Conservation (phyloP, 2,113 vertebrate species). For the Aegotheles bennettii region DNA sequence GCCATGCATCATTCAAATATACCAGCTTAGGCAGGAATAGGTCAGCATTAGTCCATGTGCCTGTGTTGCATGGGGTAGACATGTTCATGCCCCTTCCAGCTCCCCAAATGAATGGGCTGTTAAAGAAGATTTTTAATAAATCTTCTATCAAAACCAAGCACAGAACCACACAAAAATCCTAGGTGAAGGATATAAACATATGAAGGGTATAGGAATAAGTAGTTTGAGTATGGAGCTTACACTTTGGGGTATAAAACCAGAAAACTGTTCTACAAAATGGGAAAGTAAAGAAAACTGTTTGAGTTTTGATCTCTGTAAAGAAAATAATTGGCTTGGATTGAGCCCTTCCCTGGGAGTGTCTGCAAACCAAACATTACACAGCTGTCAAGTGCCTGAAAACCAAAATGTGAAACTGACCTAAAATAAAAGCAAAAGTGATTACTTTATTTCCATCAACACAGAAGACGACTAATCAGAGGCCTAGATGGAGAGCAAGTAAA, state of each 20-base stretch:
- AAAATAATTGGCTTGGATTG: conserved; percentile 36
- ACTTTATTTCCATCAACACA: neutral
- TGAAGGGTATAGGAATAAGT: neutral
- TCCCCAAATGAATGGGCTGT: neutral
- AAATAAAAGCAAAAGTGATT: conserved; percentile 50
- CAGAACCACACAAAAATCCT: neutral
- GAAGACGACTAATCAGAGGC: neutral
- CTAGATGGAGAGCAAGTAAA: neutral
- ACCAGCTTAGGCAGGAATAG: neutral
- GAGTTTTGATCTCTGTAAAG: conserved; percentile 18
- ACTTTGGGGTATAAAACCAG: neutral
- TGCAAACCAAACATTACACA: conserved; percentile 46
- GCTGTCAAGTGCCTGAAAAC: conserved; percentile 29
- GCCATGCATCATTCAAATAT: neutral
- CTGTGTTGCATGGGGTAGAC: neutral
- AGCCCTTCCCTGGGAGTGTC: conserved; percentile 14
- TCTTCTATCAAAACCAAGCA: neutral
- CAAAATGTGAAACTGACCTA: conserved; percentile 29
- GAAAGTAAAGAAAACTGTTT: neutral
- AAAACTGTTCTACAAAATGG: neutral
- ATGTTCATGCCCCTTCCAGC: neutral
- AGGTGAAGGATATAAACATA: neutral
- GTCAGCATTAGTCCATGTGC: neutral
- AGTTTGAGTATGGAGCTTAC: neutral
- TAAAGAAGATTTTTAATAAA: neutral